A percentile compares a stretch with the other conserved stretches of the same genome.
These are phyloP conservation scores for Stegodyphus dumicola DNA, from an alignment of 1,140 invertebrate genomes.

Conservation along the genomic window DNA sequence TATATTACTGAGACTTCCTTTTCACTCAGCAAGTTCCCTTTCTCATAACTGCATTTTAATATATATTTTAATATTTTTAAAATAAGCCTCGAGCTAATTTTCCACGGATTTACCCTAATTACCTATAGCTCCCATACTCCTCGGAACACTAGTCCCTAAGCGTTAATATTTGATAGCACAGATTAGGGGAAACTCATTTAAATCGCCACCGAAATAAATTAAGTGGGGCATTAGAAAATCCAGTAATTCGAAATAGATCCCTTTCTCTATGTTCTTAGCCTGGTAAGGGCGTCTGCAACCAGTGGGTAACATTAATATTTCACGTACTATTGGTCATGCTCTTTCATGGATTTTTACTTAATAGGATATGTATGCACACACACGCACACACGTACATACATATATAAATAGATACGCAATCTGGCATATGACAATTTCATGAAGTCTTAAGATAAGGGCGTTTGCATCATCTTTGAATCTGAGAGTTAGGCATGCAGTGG, in stretches of 20 bases:
- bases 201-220: slow-evolving; percentile 11
- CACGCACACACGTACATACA: too few species aligned
- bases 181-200: slow-evolving; percentile 40
- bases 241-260: neutral
- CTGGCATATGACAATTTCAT: neutral
- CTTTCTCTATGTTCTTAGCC: slow-evolving; percentile 2
- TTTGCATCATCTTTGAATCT: slow-evolving; percentile 21
- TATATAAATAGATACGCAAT: too few species aligned
- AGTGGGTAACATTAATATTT: slow-evolving; percentile 33
- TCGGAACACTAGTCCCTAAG: neutral
- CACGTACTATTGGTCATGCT: neutral
- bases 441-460: slow-evolving; percentile 11
- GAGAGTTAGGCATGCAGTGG: slow-evolving; percentile 20
- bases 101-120: neutral
- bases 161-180: slow-evolving; percentile 28
- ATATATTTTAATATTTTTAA: too few species aligned
- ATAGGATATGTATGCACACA: slow-evolving; percentile 16
- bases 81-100: too few species aligned
- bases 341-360: neutral
- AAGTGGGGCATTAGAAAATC: slow-evolving; percentile 15
- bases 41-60: too few species aligned
- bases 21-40: too few species aligned
- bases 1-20: too few species aligned
- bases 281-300: neutral
- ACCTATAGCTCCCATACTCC: neutral